A percentile compares a stretch with the other conserved stretches of the same genome.
phyloP scores from a whole-genome alignment of 2,888 invertebrate genomes.

The Heliothis peltigera region DNA sequence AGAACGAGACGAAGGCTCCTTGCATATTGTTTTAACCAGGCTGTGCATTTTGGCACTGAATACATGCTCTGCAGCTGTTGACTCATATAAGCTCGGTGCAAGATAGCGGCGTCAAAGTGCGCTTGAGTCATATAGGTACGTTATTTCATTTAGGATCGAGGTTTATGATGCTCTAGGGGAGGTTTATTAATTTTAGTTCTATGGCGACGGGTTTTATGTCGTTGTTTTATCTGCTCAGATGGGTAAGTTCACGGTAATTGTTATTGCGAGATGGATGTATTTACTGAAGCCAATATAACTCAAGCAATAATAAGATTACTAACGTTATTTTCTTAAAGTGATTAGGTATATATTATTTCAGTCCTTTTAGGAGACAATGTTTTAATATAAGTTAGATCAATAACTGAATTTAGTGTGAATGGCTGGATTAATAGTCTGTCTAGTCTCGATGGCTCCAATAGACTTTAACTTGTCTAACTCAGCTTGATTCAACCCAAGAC shows the following conservation, averaged over 20 bases:
- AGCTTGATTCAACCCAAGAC: constrained; percentile 12
- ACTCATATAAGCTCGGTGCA: constrained; percentile 35
- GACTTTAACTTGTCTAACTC: constrained; percentile 11
- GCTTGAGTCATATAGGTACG: constrained; percentile 50
- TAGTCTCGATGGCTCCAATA: constrained; percentile 24
- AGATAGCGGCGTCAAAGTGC: constrained; percentile 19
- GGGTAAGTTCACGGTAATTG: constrained; percentile 20
- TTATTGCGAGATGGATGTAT: constrained; percentile 23
- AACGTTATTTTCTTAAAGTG: background rate
- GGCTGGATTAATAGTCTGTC: constrained; percentile 17
- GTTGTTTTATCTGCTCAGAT: constrained; percentile 12
- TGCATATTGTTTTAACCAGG: background rate
- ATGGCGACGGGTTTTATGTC: constrained; percentile 27
- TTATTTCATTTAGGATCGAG: constrained; percentile 40
- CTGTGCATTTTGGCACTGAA: constrained; percentile 21
- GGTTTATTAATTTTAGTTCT: constrained; percentile 37
- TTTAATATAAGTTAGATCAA: background rate
- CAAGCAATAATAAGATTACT: background rate
- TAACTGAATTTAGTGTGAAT: background rate
- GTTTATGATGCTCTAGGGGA: constrained; percentile 43
- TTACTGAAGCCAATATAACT: constrained; percentile 5
- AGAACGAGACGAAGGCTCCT: constrained; percentile 6
- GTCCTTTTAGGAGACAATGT: background rate
- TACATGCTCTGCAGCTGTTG: constrained; percentile 33
- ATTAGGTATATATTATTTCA: too few relatives aligned